phyloP scores from a whole-genome alignment of 2,888 invertebrate genomes.

The Ophioninae sp. region DNA sequence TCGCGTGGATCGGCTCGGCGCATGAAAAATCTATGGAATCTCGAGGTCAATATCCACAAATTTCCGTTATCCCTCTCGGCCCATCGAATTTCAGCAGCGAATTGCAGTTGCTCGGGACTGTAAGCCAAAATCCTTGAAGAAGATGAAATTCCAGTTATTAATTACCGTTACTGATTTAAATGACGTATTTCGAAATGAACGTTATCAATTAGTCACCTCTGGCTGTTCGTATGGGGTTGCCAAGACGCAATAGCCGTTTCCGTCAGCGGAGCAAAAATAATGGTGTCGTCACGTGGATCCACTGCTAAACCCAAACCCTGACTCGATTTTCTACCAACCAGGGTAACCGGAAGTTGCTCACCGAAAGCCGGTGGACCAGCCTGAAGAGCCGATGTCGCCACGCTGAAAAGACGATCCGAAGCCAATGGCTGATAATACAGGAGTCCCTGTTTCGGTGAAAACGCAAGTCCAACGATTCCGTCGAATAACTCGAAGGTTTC shows the following conservation, averaged over 20 bases:
- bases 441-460: slow-evolving; percentile 85
- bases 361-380: slow-evolving; percentile 88
- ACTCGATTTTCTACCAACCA: slow-evolving; percentile 92
- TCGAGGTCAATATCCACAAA: slow-evolving; percentile 88
- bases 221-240: slow-evolving; percentile 88
- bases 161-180: not conserved
- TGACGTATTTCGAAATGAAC: not conserved
- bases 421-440: slow-evolving; percentile 89
- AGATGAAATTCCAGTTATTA: slow-evolving; percentile 25
- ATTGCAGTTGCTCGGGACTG: slow-evolving; percentile 88
- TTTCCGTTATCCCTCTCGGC: slow-evolving; percentile 86
- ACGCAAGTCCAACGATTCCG: slow-evolving; percentile 87
- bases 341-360: slow-evolving; percentile 87
- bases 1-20: slow-evolving; percentile 86
- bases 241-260: slow-evolving; percentile 92
- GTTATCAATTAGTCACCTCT: slow-evolving; percentile 83
- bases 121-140: slow-evolving; percentile 86
- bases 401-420: slow-evolving; percentile 89
- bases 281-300: slow-evolving; percentile 87
- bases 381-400: slow-evolving; percentile 88
- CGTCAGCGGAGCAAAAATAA: slow-evolving; percentile 89
- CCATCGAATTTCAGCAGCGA: slow-evolving; percentile 89
- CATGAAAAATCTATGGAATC: slow-evolving; percentile 91
- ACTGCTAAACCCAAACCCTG: slow-evolving; percentile 90
- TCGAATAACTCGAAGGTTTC: slow-evolving; percentile 88